Conservation (phyloP, 35 echinoderm and acorn worm genomes). For the Eucidaris tribuloides region DNA sequence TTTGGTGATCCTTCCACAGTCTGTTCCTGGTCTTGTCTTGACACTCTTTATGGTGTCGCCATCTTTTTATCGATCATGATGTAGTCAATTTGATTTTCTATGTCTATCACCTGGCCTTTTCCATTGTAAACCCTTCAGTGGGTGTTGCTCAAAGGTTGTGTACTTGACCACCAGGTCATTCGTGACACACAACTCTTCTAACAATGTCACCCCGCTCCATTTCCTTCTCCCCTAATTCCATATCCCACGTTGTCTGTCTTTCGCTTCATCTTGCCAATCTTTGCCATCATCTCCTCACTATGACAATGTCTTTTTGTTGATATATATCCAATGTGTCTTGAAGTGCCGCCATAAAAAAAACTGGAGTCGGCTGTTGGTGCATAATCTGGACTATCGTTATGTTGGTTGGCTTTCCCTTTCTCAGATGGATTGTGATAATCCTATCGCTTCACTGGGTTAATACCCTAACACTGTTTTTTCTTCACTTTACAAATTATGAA, state of each 20-base stretch:
- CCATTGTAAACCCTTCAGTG: background rate
- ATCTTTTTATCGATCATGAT: background rate
- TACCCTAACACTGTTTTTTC: background rate
- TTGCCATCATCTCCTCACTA: background rate
- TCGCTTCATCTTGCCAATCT: background rate
- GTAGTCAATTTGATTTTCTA: constrained; percentile 1
- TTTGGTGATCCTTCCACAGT: background rate
- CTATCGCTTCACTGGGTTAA: constrained; percentile 6
- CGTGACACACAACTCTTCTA: background rate
- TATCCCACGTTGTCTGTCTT: background rate
- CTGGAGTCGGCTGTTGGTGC: background rate
- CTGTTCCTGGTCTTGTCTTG: background rate
- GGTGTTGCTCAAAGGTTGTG: constrained; percentile 20
- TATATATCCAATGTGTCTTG: constrained; percentile 2
- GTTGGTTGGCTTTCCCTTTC: background rate
- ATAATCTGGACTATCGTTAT: background rate
- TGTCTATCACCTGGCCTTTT: background rate
- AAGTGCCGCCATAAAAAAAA: background rate
- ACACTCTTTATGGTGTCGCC: background rate
- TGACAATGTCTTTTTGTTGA: background rate
- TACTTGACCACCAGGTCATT: background rate
- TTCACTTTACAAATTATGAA: background rate
- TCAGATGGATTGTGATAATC: background rate
- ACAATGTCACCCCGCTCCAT: background rate
- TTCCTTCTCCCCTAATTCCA: background rate